phyloP scores from a whole-genome alignment of 2,113 vertebrate genomes.

The Corydoras maculifer region DNA sequence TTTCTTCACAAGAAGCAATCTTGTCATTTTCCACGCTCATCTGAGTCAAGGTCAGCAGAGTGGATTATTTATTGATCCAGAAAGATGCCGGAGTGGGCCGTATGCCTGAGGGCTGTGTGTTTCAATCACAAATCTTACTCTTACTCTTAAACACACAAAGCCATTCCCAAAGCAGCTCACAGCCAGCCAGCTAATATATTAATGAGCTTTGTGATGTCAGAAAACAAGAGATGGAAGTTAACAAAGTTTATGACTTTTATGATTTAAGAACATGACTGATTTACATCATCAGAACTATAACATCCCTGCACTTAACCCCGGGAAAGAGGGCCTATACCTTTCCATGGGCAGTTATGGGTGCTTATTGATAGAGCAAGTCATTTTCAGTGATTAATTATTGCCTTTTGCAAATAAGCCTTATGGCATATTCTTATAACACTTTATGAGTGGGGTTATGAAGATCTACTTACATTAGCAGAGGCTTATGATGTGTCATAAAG shows the following conservation, averaged over 20 bases:
- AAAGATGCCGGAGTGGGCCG: constrained; percentile 28
- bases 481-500: too few species aligned
- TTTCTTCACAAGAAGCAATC: constrained; percentile 34
- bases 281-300: too few species aligned
- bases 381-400: too few species aligned
- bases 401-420: too few species aligned
- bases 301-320: too few species aligned
- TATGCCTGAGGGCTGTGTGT: constrained; percentile 17
- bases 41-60: constrained; percentile 40
- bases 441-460: too few species aligned
- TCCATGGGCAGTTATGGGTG: too few species aligned
- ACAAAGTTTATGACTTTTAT: neutral
- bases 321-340: too few species aligned
- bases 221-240: constrained; percentile 4
- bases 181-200: neutral
- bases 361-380: too few species aligned
- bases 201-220: constrained; percentile 5
- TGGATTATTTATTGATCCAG: constrained; percentile 47
- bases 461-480: too few species aligned
- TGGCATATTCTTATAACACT: too few species aligned
- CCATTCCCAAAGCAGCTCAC: neutral
- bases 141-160: constrained; percentile 1
- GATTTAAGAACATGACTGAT: neutral
- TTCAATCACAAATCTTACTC: constrained; percentile 27
- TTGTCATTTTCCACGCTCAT: constrained; percentile 39